Evolutionary conservation across 1,140 invertebrate genomes (phyloP), one percentile per base, ranked within the genome.

Genomic region (Venturia canescens): DNA sequence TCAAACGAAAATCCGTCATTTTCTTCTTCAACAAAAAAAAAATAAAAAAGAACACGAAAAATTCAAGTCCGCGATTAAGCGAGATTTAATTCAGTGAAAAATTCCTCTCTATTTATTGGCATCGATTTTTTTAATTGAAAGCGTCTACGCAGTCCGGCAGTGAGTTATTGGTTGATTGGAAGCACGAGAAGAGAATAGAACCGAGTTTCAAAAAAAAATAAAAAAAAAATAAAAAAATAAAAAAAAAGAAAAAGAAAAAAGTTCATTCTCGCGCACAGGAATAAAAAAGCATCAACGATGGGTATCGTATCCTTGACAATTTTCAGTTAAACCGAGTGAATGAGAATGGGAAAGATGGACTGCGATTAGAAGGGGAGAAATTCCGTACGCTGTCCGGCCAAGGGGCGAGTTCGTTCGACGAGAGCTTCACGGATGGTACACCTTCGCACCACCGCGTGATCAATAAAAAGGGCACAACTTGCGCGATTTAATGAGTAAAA

Each of bases 111-210:
- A 26, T 63, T 63, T 27, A 27, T 63, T 23, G 60, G 5, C 23
- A 44, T 63, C n/a, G 21, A 63, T 26, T 63, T 63, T 63, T 63
- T 63, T 27, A 63, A 63, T 63, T 63, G 60, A 63, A 63, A 63
- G 60, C 38, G 38, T 44, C 38, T 9, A 44, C 60, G 60, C 23
- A 63, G 60, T 0, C 7, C 7, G 1, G 23, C 4, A 63, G 60
- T 44, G 21, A 21, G 13, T 26, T 26, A 27, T 27, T 26, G 60
- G 3, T 63, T 63, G 60, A 63, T 63, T 63, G 60, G 3, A 63
- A 63, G 60, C 26, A 63, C 60, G 23, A 23, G 60, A 63, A 26
- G 60, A 63, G 60, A 63, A 63, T 63, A 63, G 13, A 3, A 63
- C 5, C 38, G 1, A 44, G 13, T 9, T 44, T 44, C 1, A 44